Conservation (phyloP, 1,140 invertebrate species). For the Cyclargus thomasi region DNA sequence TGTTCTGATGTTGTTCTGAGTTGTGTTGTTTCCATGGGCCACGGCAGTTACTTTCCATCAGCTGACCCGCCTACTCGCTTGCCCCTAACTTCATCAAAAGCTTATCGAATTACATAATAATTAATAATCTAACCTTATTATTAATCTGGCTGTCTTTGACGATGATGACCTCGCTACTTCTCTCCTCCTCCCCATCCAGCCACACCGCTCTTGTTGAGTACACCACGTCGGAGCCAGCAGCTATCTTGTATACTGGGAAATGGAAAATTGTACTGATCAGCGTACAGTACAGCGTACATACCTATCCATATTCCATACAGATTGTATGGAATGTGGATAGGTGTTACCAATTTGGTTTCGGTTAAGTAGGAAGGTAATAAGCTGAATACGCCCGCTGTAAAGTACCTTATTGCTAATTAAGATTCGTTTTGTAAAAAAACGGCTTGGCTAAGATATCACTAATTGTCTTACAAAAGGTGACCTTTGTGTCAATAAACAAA, state of each 20-base stretch:
- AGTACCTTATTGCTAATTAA: background rate
- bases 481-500: too few relatives aligned
- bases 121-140: background rate
- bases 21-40: too few relatives aligned
- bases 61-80: too few relatives aligned
- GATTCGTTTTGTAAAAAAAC: too few relatives aligned
- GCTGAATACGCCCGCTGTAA: background rate
- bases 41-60: too few relatives aligned
- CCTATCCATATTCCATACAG: background rate
- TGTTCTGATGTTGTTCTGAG: too few relatives aligned
- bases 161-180: background rate
- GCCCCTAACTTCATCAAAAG: too few relatives aligned
- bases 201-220: conserved; percentile 39
- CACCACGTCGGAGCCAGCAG: conserved; percentile 39
- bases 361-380: background rate
- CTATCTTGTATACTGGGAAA: conserved; percentile 53
- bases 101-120: too few relatives aligned
- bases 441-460: too few relatives aligned
- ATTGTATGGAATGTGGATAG: background rate
- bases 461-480: too few relatives aligned
- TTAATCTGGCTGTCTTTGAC: background rate
- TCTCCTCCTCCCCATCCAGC: conserved; percentile 22
- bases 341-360: background rate
- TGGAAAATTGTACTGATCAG: too few relatives aligned
- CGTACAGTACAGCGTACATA: too few relatives aligned